Evolutionary conservation across 2,113 vertebrate genomes (phyloP).

Genomic region (Camelus dromedarius): DNA sequence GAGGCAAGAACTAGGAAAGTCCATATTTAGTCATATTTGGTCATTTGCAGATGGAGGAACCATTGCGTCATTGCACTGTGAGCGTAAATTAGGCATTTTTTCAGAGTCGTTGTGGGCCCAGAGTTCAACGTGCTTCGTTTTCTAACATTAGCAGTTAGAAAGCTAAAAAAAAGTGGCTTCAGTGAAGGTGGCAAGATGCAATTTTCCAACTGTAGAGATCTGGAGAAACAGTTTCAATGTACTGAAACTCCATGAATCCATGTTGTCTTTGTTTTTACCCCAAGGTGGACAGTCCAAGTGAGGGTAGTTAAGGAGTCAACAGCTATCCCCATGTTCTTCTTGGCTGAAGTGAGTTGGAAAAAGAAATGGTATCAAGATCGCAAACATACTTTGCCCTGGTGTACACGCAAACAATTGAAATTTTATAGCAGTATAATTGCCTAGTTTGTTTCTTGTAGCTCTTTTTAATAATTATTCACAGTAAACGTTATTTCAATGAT

Average conservation of each 20-base stretch:
- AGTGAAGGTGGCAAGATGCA: not conserved
- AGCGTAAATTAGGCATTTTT: not conserved
- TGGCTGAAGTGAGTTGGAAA: not conserved
- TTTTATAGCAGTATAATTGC: not conserved
- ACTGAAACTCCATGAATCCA: not conserved
- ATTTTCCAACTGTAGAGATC: not conserved
- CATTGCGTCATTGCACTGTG: not conserved
- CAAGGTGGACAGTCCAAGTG: not conserved
- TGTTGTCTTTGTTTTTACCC: not conserved
- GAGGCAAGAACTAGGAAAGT: not conserved
- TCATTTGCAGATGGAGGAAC: not conserved
- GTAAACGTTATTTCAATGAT: conserved; percentile 69
- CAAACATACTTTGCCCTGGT: not conserved
- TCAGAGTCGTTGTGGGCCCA: not conserved
- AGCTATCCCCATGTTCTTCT: not conserved
- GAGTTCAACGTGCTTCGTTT: not conserved
- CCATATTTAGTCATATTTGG: too few species aligned
- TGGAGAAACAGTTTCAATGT: not conserved
- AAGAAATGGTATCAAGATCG: not conserved
- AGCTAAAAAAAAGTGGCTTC: not conserved
- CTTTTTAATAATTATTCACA: not conserved
- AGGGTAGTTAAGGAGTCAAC: not conserved
- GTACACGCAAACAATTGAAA: not conserved
- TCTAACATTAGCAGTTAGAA: not conserved
- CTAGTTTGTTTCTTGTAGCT: not conserved